phyloP scores from a whole-genome alignment of 2,797 vertebrate genomes.

The Sebastes variabilis region DNA sequence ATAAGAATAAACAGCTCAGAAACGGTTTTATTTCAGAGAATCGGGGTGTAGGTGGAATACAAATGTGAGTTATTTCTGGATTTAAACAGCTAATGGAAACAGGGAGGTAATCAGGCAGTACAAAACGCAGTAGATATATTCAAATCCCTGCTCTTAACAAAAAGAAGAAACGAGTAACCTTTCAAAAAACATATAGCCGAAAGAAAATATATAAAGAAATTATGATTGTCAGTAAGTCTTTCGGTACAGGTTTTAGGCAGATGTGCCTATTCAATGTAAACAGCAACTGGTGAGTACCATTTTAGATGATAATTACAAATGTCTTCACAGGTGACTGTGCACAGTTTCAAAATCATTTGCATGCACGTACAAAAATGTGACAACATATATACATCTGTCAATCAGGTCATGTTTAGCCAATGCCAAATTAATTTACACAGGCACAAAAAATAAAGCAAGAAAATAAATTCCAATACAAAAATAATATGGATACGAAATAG shows the following conservation, averaged over 20 bases:
- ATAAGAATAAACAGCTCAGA: neutral
- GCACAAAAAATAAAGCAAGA: slow-evolving; percentile 8
- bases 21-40: slow-evolving; percentile 61
- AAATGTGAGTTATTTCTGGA: slow-evolving; percentile 72
- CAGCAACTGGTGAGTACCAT: slow-evolving; percentile 46
- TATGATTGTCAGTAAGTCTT: slow-evolving; percentile 17
- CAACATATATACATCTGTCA: slow-evolving; percentile 17
- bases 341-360: slow-evolving; percentile 24
- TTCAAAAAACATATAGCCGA: slow-evolving; percentile 21
- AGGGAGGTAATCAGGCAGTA: slow-evolving; percentile 24
- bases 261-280: slow-evolving; percentile 70
- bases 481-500: neutral
- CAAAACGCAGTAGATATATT: slow-evolving; percentile 49
- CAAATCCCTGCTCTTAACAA: slow-evolving; percentile 35
- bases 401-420: neutral
- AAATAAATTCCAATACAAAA: slow-evolving; percentile 44
- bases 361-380: slow-evolving; percentile 27
- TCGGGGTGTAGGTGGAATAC: slow-evolving; percentile 31
- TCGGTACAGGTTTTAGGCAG: slow-evolving; percentile 42
- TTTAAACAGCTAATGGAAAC: slow-evolving; percentile 43
- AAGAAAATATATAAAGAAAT: slow-evolving; percentile 35
- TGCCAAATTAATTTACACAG: slow-evolving; percentile 2
- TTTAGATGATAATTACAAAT: slow-evolving; percentile 20
- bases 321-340: slow-evolving; percentile 6
- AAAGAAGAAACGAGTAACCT: slow-evolving; percentile 13